Conservation (phyloP, 2,113 vertebrate genomes). For the Dolichotis patagonum region DNA sequence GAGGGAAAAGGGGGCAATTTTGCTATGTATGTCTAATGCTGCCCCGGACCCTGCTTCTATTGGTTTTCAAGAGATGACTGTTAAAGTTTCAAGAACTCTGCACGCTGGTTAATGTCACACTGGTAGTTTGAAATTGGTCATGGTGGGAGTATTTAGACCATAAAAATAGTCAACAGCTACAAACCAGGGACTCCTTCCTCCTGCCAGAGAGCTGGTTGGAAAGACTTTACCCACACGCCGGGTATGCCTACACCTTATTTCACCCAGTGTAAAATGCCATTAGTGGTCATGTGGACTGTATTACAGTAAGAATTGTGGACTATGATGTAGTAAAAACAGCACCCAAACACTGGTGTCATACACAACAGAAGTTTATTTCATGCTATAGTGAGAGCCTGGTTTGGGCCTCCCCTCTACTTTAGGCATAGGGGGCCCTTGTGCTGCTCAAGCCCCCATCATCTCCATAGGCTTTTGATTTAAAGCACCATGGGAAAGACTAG, state of each 20-base stretch:
- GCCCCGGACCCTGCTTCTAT: background rate
- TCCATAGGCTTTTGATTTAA: background rate
- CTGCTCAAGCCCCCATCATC: background rate
- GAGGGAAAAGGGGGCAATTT: background rate
- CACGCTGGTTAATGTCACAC: background rate
- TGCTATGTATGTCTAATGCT: background rate
- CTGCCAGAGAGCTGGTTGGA: background rate
- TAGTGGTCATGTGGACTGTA: background rate
- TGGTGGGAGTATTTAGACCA: background rate
- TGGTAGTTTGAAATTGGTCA: background rate
- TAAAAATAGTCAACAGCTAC: background rate
- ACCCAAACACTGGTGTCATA: background rate
- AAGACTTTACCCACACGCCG: background rate
- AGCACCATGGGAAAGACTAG: background rate
- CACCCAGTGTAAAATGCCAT: background rate
- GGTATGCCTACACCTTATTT: background rate
- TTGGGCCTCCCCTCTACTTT: background rate
- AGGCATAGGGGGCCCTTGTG: background rate
- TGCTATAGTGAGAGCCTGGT: background rate
- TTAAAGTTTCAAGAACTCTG: slow-evolving; percentile 44
- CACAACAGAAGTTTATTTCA: background rate
- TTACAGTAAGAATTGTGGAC: background rate
- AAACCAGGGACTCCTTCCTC: background rate
- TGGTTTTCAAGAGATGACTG: background rate
- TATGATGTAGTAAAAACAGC: background rate